phyloP scores from a whole-genome alignment of 2,113 vertebrate genomes.

The Oceanodroma tethys region DNA sequence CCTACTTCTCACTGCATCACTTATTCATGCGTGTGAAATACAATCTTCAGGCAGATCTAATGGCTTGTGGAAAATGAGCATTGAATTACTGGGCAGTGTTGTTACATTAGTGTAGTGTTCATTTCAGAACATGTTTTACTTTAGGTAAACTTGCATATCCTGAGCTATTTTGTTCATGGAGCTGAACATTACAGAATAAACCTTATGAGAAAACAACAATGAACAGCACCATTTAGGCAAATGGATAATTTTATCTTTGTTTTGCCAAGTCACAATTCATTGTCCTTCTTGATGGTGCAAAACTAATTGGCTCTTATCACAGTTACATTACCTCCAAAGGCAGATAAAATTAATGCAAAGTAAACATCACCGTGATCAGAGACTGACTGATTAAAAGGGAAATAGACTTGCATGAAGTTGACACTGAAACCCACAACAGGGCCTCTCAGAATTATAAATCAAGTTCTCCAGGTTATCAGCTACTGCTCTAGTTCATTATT shows the following conservation, averaged over 20 bases:
- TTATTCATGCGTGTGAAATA: conserved; percentile 54
- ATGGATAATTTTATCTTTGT: conserved; percentile 74
- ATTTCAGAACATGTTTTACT: conserved; percentile 38
- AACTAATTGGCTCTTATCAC: conserved; percentile 75
- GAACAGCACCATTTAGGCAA: conserved; percentile 64
- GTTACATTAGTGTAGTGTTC: background rate
- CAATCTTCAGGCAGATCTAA: conserved; percentile 48
- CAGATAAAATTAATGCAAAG: conserved; percentile 76
- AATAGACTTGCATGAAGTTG: background rate
- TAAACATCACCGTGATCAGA: conserved; percentile 62
- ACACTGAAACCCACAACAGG: background rate
- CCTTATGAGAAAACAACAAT: conserved; percentile 54
- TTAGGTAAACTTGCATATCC: conserved; percentile 16
- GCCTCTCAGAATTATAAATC: conserved; percentile 55
- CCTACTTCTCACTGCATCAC: conserved; percentile 10
- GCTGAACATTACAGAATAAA: conserved; percentile 56
- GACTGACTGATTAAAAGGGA: conserved; percentile 60
- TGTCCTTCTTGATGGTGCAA: conserved; percentile 73
- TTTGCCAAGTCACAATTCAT: conserved; percentile 71
- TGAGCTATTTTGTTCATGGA: conserved; percentile 62
- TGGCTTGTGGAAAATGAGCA: conserved; percentile 62
- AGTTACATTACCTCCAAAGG: conserved; percentile 66
- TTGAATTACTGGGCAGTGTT: conserved; percentile 55
- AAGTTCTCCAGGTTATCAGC: conserved; percentile 56
- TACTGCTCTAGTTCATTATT: conserved; percentile 45